phyloP scores from a whole-genome alignment of 37 sponge, comb jelly and placozoan species.

The Agelas oroides region DNA sequence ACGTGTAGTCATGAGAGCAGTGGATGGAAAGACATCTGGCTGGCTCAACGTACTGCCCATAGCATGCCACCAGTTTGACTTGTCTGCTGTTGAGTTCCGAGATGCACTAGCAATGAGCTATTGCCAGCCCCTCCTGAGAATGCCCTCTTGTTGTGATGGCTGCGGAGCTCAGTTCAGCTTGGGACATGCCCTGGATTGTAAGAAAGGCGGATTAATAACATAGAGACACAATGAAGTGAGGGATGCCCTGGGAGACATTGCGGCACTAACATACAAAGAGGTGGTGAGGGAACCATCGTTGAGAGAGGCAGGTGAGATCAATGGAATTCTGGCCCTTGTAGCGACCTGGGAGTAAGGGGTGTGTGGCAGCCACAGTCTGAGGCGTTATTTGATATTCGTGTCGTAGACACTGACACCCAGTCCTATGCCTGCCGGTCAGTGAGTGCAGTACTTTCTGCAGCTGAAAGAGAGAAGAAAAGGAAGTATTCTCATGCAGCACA shows the following conservation, averaged over 20 bases:
- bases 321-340: conserved; percentile 14
- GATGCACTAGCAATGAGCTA: conserved; percentile 55
- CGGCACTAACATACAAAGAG: conserved; percentile 31
- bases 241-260: conserved; percentile 55
- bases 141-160: conserved; percentile 43
- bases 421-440: conserved; percentile 5
- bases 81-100: conserved; percentile 36
- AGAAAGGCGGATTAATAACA: conserved; percentile 46
- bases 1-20: conserved; percentile 31
- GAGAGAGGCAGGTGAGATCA: conserved; percentile 16
- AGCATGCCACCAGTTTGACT: conserved; percentile 35
- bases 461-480: conserved; percentile 46
- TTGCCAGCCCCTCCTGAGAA: neutral
- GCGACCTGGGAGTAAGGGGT: conserved; percentile 59
- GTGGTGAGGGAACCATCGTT: conserved; percentile 44
- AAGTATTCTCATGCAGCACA: conserved; percentile 24
- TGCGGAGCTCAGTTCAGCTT: conserved; percentile 29
- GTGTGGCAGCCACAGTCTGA: conserved; percentile 52
- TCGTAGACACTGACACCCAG: conserved; percentile 59
- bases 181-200: conserved; percentile 42
- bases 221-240: conserved; percentile 48
- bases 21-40: conserved; percentile 37
- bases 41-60: conserved; percentile 41
- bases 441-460: conserved; percentile 7
- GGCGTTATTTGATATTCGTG: conserved; percentile 65